Evolutionary conservation across 2,113 vertebrate genomes (phyloP).

Genomic region (Callithrix jacchus): DNA sequence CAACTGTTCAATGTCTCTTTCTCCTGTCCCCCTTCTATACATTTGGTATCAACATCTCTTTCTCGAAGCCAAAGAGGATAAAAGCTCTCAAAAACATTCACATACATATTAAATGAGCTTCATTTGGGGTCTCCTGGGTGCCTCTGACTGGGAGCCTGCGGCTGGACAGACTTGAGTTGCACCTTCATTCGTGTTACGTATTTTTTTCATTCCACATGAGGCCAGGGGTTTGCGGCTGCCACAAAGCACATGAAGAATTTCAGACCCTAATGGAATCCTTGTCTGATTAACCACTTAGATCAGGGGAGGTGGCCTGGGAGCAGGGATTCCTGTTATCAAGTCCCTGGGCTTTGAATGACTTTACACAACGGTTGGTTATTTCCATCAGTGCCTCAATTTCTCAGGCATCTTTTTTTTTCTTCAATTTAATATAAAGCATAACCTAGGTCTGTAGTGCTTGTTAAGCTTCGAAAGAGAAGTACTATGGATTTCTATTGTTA

Average conservation of each 20-base stretch:
- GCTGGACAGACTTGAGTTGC: fast-evolving
- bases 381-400: background rate
- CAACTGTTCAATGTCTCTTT: background rate
- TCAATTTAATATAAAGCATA: background rate
- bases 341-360: background rate
- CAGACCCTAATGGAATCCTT: background rate
- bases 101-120: background rate
- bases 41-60: background rate
- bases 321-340: background rate
- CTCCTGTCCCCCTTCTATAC: background rate
- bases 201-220: background rate
- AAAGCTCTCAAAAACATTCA: background rate
- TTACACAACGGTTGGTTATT: background rate
- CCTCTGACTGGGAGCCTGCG: background rate
- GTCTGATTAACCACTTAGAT: background rate
- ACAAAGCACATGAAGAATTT: background rate
- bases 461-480: background rate
- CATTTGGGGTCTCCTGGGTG: background rate
- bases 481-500: background rate
- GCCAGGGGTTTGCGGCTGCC: background rate
- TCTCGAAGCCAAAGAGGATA: background rate
- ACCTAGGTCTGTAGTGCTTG: background rate
- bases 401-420: background rate
- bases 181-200: background rate
- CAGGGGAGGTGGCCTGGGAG: background rate